Percentiles rank a stretch among this genome's conserved stretches.
Conservation (phyloP, 2,888 invertebrate genomes). For the Agrotis ipsilon region DNA sequence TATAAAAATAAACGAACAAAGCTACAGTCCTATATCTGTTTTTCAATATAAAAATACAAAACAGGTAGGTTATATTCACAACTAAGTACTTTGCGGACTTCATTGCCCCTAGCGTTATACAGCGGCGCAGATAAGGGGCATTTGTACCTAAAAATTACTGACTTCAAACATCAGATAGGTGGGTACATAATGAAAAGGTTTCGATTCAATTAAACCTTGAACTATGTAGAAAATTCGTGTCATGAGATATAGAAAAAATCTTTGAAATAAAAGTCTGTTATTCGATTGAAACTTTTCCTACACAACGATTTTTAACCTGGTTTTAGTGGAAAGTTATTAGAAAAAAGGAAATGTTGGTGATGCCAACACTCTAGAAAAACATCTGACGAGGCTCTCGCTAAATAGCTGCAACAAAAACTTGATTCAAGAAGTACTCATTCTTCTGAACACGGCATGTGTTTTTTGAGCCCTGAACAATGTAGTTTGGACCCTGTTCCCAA, state of each 20-base stretch:
- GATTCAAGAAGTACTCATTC: too few species aligned
- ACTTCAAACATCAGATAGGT: slow-evolving; percentile 67
- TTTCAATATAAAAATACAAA: neutral
- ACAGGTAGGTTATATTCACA: slow-evolving; percentile 30
- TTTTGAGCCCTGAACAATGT: too few species aligned
- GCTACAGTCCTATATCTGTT: neutral
- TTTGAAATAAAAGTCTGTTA: neutral
- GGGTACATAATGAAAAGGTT: slow-evolving; percentile 73
- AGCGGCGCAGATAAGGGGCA: slow-evolving; percentile 59
- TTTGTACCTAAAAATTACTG: slow-evolving; percentile 75
- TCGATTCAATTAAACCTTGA: slow-evolving; percentile 47
- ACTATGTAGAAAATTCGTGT: slow-evolving; percentile 19
- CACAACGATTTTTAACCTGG: too few species aligned
- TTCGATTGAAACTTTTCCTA: neutral
- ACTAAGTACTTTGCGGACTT: slow-evolving; percentile 50
- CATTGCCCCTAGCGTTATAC: slow-evolving; percentile 61
- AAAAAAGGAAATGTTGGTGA: too few species aligned
- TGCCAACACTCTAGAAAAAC: too few species aligned
- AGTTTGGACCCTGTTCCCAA: too few species aligned
- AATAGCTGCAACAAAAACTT: too few species aligned
- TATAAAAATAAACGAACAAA: neutral
- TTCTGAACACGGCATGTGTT: too few species aligned
- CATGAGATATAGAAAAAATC: neutral
- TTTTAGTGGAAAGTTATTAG: too few species aligned
- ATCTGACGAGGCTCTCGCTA: too few species aligned